These are phyloP conservation scores for Melanotus villosus DNA, from an alignment of 2,888 invertebrate genomes.

Conservation along the genomic window DNA sequence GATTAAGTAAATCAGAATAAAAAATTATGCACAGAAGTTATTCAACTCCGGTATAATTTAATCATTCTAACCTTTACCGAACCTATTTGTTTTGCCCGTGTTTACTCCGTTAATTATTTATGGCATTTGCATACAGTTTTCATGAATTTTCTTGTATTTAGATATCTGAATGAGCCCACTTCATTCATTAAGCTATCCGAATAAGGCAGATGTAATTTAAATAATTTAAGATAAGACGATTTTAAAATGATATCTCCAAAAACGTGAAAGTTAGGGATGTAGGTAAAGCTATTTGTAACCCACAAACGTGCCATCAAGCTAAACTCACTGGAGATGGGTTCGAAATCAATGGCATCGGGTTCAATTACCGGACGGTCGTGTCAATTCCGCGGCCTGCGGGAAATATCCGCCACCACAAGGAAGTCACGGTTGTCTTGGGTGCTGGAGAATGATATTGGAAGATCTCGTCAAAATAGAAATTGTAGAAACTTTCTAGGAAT, in stretches of 20 bases:
- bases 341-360: slow-evolving; percentile 55
- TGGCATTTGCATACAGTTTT: too few relatives aligned
- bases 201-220: too few relatives aligned
- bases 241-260: slow-evolving; percentile 15
- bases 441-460: slow-evolving; percentile 5
- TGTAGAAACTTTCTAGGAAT: background rate
- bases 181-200: too few relatives aligned
- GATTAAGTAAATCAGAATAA: too few relatives aligned
- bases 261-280: background rate
- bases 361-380: slow-evolving; percentile 57
- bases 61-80: too few relatives aligned
- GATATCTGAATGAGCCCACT: too few relatives aligned
- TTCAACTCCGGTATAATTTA: too few relatives aligned
- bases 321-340: slow-evolving; percentile 49
- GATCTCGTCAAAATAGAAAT: background rate
- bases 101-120: too few relatives aligned
- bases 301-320: slow-evolving; percentile 43
- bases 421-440: slow-evolving; percentile 25
- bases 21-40: too few relatives aligned
- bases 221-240: too few relatives aligned
- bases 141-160: too few relatives aligned
- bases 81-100: too few relatives aligned
- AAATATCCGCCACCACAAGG: slow-evolving; percentile 29
- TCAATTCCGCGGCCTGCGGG: slow-evolving; percentile 45
- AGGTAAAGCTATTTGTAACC: slow-evolving; percentile 25